Conservation (phyloP, 1,140 invertebrate species). For the Condylostylus longicornis region DNA sequence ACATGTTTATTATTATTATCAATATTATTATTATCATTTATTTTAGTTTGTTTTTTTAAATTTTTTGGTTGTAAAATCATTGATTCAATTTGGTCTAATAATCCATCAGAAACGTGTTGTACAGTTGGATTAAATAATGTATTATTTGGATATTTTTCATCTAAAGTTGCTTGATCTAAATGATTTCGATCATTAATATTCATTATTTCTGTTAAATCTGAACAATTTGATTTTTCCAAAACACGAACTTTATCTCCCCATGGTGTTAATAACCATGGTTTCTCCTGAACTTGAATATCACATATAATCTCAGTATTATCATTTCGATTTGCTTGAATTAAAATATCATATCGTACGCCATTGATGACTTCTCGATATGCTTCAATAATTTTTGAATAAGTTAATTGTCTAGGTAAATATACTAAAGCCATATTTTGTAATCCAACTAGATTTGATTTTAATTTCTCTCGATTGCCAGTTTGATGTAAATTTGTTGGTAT, state of each 20-base stretch:
- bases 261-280: slow-evolving; percentile 26
- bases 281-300: slow-evolving; percentile 25
- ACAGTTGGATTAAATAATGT: slow-evolving; percentile 23
- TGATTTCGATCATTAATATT: slow-evolving; percentile 7
- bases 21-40: no score
- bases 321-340: slow-evolving; percentile 20
- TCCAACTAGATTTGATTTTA: slow-evolving; percentile 28
- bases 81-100: no score
- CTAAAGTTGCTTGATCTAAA: slow-evolving; percentile 12
- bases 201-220: slow-evolving; percentile 13
- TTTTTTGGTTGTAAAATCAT: no score
- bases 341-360: slow-evolving; percentile 27
- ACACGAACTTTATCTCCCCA: slow-evolving; percentile 28
- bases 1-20: no score
- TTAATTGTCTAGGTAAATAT: slow-evolving; percentile 25
- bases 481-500: no score
- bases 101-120: no score
- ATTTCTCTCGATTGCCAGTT: slow-evolving; percentile 27
- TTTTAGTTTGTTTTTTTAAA: no score
- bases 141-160: slow-evolving; percentile 27
- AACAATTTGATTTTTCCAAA: slow-evolving; percentile 24
- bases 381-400: slow-evolving; percentile 26
- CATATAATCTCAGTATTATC: slow-evolving; percentile 24
- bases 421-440: slow-evolving; percentile 30
- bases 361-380: slow-evolving; percentile 28